Evolutionary conservation across 2,113 vertebrate genomes (phyloP), one percentile per base, ranked within the genome.

Genomic region (Bubo bubo): DNA sequence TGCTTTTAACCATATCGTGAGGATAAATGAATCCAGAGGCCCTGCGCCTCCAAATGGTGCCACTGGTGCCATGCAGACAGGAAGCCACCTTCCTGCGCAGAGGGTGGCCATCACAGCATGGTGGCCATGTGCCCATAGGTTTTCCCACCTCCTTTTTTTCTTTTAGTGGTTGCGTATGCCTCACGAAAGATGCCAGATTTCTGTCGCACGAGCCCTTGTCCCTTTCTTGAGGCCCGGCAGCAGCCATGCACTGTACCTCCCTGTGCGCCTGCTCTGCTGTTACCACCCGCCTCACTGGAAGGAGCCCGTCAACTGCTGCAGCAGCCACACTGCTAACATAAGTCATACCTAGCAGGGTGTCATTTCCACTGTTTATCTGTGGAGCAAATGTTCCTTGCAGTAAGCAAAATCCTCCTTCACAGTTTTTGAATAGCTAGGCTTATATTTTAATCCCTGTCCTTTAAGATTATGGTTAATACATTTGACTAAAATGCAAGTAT

Each of bases 61-160:
- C 32, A 1, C 27, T 8, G 30, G 34, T 58, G 4, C 39, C 10
- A 2, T 52, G 16, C n/a, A 35, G 16, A 27, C 2, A 5, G 49
- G 32, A 5, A 63, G 39, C 27, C 52, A 6, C 26, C 56, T 53
- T 30, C 10, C 0, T 8, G 10, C 8, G 11, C 49, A 13, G 24
- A 26, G n/a, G 7, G 15, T 0, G 6, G 59, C 30, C 26, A 3
- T 52, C 7, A 1, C 32, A 11, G 0, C 8, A 0, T 3, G 8
- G 37, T 28, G 22, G 3, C 39, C 4, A 0, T 23, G 56, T 30
- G 37, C 37, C 45, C 0, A 0, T 35, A 52, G 39, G 21, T 18
- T 43, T 52, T 53, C 16, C 47, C 17, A 6, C 14, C 12, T 58
- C 13, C 12, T n/a, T 32, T 43, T 66, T 12, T 14, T 2, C 21